Percentiles rank a stretch among this genome's conserved stretches.
Conservation (phyloP, 2,888 invertebrate genomes). For the Phragmatobia fuliginosa region DNA sequence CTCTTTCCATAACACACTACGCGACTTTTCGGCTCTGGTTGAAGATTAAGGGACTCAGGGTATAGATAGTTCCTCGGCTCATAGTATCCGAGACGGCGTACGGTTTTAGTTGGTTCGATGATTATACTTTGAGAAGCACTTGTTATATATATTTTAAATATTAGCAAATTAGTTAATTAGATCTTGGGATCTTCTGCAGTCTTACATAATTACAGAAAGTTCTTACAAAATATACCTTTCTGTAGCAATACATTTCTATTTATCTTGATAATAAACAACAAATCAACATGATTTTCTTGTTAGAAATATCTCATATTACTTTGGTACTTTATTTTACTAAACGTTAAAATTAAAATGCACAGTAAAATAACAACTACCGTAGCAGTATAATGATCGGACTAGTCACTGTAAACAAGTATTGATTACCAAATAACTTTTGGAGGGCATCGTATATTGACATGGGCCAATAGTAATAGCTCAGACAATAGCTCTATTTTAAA, state of each 20-base stretch:
- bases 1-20: no score
- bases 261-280: neutral
- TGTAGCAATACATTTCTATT: neutral
- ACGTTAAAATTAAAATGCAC: neutral
- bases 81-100: no score
- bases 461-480: neutral
- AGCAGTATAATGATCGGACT: neutral
- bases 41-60: no score
- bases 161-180: neutral
- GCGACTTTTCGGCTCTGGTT: no score
- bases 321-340: neutral
- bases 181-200: neutral
- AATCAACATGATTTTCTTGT: no score
- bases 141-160: no score
- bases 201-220: no score
- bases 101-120: no score
- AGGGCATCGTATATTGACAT: neutral
- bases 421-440: constrained; percentile 3
- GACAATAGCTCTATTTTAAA: neutral
- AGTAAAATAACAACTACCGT: neutral
- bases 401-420: neutral
- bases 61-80: no score
- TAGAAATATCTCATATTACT: no score
- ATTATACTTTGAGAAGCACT: no score
- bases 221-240: no score